Percentiles rank a stretch among this genome's conserved stretches.
These are phyloP conservation scores for Monopterus albus DNA, from an alignment of 2,113 vertebrate species.

Conservation along the genomic window DNA sequence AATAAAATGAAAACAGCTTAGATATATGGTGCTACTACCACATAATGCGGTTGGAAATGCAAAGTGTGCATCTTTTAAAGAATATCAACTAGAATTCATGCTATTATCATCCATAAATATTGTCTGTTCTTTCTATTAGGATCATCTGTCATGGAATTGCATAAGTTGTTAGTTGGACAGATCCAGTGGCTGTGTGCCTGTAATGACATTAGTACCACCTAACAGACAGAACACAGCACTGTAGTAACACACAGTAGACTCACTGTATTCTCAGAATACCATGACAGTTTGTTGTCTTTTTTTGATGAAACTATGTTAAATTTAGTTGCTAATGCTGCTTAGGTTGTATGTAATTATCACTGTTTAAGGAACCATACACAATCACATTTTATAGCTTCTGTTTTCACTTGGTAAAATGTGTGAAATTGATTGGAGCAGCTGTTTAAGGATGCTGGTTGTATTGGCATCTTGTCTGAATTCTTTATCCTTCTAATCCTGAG, in stretches of 20 bases:
- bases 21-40: too few species aligned
- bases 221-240: background rate
- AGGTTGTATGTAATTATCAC: slow-evolving; percentile 7
- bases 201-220: slow-evolving; percentile 47
- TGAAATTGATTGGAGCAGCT: background rate
- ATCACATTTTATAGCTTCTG: slow-evolving; percentile 4
- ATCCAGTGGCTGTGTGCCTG: slow-evolving; percentile 61
- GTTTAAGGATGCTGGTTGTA: background rate
- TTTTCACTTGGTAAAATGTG: background rate
- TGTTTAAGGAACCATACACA: slow-evolving; percentile 2
- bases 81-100: too few species aligned
- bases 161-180: too few species aligned
- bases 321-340: background rate
- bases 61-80: too few species aligned
- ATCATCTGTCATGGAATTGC: slow-evolving; percentile 20
- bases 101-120: too few species aligned
- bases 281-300: background rate
- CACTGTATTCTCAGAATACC: background rate
- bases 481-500: background rate
- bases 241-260: slow-evolving; percentile 39
- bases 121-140: background rate
- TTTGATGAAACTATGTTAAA: background rate
- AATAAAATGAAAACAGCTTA: too few species aligned
- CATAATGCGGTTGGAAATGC: too few species aligned
- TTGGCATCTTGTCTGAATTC: background rate